Evolutionary conservation across 1,140 invertebrate genomes (phyloP).

Genomic region (Protaetia brevitarsis): DNA sequence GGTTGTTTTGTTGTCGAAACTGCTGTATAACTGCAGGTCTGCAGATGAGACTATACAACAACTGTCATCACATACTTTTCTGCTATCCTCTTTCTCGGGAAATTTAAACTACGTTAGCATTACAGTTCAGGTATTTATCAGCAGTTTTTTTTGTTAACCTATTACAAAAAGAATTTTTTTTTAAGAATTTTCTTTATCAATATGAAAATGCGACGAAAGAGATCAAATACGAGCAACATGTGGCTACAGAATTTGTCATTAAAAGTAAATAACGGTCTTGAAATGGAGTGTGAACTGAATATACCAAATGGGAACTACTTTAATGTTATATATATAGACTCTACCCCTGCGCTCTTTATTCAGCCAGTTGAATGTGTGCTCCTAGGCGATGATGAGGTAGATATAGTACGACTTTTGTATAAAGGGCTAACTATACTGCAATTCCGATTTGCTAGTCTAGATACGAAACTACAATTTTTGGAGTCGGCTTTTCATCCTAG

Average conservation of each 20-base stretch:
- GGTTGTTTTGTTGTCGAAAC: neutral
- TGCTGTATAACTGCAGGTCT: neutral
- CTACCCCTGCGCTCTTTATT: neutral
- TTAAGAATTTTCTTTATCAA: neutral
- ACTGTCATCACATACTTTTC: neutral
- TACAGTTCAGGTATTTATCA: neutral
- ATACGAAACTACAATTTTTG: neutral
- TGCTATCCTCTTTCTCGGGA: neutral
- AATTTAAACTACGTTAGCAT: neutral
- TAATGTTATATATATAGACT: neutral
- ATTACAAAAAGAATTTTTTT: neutral
- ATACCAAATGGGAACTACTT: neutral
- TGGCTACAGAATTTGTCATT: neutral
- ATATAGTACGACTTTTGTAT: neutral
- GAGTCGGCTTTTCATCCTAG: neutral
- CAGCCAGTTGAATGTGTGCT: neutral
- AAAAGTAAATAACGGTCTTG: neutral
- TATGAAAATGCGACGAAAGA: neutral
- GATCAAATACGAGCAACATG: neutral
- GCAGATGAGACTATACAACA: neutral
- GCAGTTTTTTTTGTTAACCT: neutral
- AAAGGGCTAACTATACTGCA: neutral
- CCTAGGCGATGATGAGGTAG: neutral
- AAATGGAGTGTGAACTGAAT: neutral
- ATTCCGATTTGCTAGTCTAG: neutral